Percentiles rank a stretch among this genome's conserved stretches.
These are phyloP conservation scores for Galagoides demidoff DNA, from an alignment of 2,797 vertebrate genomes.

Conservation along the genomic window DNA sequence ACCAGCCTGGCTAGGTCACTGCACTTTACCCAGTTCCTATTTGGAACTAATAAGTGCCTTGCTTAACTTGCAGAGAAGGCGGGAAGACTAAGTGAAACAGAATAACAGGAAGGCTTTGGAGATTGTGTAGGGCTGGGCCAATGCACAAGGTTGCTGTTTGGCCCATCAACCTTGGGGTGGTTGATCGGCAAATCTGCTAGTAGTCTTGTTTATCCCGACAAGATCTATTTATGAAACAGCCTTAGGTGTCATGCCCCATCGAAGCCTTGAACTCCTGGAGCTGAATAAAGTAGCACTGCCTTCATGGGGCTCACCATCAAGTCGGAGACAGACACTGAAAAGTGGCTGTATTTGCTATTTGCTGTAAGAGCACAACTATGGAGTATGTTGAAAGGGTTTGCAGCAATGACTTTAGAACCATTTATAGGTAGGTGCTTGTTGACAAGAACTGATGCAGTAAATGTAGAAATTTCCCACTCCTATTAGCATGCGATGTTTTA, in stretches of 20 bases:
- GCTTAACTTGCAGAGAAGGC: background rate
- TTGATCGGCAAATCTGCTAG: background rate
- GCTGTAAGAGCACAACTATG: background rate
- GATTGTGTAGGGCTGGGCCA: background rate
- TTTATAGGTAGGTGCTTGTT: conserved; percentile 20
- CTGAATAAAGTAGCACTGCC: background rate
- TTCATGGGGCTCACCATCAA: background rate
- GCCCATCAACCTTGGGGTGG: too few relatives aligned
- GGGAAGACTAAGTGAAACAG: background rate
- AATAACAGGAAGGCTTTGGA: background rate
- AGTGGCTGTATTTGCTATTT: background rate
- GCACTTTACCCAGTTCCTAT: background rate
- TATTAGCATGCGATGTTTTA: background rate
- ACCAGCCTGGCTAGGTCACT: background rate
- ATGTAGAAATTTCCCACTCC: conserved; percentile 30
- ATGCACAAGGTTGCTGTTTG: background rate
- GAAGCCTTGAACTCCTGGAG: background rate
- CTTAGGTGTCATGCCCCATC: background rate
- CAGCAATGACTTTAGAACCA: background rate
- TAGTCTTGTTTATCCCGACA: background rate
- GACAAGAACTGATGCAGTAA: background rate
- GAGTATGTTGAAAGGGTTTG: conserved; percentile 34
- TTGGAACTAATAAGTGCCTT: background rate
- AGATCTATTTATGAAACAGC: background rate
- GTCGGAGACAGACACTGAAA: background rate